Conservation (phyloP, 2,888 invertebrate species). For the Omphaloscelis lunosa region DNA sequence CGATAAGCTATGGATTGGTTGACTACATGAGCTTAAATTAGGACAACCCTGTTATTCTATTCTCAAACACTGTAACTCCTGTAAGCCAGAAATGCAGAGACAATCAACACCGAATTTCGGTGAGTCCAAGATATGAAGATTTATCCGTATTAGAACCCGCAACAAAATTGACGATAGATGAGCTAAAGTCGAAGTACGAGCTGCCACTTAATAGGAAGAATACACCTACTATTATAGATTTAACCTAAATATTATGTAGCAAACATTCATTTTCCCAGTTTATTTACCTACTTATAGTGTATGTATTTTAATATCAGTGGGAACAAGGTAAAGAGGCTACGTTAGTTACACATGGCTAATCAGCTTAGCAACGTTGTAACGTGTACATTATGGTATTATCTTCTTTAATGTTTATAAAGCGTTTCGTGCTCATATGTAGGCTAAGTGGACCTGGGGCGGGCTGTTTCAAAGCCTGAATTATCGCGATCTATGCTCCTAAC, state of each 20-base stretch:
- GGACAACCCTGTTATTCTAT: no score
- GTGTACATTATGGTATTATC: conserved; percentile 53
- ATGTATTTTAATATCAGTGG: conserved; percentile 24
- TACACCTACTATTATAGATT: not conserved
- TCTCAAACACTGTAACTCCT: not conserved
- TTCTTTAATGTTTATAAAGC: conserved; percentile 44
- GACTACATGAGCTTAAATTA: not conserved
- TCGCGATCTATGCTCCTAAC: conserved; percentile 26
- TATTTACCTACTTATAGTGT: not conserved
- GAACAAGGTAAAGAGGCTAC: conserved; percentile 37
- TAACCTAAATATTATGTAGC: not conserved
- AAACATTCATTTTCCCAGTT: conserved; percentile 10
- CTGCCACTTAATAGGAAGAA: not conserved
- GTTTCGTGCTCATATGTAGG: conserved; percentile 49
- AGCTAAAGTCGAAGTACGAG: not conserved
- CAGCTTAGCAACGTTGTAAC: conserved; percentile 40
- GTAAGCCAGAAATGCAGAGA: not conserved
- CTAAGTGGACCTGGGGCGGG: conserved; percentile 52
- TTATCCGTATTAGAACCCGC: not conserved
- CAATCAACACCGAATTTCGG: no score
- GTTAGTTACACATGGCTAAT: conserved; percentile 28
- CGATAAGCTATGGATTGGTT: not conserved
- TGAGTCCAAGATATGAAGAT: not conserved
- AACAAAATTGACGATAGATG: not conserved
- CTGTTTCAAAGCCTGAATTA: conserved; percentile 47